phyloP scores from a whole-genome alignment of 2,797 vertebrate species.

The Leptatherina wallacei region DNA sequence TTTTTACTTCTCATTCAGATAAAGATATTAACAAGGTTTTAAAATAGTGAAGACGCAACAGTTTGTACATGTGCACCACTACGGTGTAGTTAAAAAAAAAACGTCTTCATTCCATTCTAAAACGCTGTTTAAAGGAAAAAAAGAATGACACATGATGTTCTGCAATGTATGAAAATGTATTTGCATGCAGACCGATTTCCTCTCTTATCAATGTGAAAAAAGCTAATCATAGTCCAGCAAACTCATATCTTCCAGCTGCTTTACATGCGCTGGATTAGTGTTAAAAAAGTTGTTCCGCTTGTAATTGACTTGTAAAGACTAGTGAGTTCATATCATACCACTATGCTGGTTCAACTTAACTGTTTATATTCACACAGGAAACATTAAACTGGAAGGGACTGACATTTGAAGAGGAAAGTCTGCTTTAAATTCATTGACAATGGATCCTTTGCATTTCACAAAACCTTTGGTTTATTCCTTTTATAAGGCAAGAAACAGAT shows the following conservation, averaged over 20 bases:
- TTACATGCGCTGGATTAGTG: constrained; percentile 8
- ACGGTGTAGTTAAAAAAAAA: not conserved
- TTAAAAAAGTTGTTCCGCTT: not conserved
- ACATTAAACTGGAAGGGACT: too few species aligned
- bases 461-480: too few species aligned
- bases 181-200: constrained; percentile 17
- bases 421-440: too few species aligned
- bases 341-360: too few species aligned
- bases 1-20: not conserved
- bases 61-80: not conserved
- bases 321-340: too few species aligned
- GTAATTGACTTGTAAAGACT: too few species aligned
- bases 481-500: too few species aligned
- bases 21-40: not conserved
- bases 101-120: not conserved
- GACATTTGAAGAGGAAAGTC: too few species aligned
- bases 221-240: not conserved
- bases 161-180: not conserved
- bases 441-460: not conserved
- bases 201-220: constrained; percentile 11
- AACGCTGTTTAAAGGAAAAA: not conserved
- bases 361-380: too few species aligned
- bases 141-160: not conserved
- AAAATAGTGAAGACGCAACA: not conserved
- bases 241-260: constrained; percentile 18